phyloP scores from a whole-genome alignment of 2,113 vertebrate species.

The Pollimyrus isidori region DNA sequence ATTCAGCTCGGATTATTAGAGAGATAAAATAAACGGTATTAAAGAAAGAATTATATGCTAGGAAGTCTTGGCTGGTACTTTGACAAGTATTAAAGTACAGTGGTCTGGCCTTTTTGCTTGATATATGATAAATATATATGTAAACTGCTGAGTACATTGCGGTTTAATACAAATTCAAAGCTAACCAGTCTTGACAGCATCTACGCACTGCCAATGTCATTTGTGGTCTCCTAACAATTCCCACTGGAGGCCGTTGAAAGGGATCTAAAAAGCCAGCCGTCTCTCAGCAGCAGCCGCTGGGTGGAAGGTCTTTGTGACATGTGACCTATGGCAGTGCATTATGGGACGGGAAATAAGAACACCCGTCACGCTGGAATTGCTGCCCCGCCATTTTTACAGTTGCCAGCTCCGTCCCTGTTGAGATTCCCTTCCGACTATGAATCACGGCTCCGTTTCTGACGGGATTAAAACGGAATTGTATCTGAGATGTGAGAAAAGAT shows the following conservation, averaged over 20 bases:
- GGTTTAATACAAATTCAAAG: background rate
- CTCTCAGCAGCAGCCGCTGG: background rate
- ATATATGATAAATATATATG: background rate
- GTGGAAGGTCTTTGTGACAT: background rate
- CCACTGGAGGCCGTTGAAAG: background rate
- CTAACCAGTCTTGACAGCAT: slow-evolving; percentile 8
- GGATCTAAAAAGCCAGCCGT: background rate
- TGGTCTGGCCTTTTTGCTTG: background rate
- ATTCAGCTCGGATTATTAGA: background rate
- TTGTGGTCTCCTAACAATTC: slow-evolving; percentile 8
- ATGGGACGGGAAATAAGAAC: background rate
- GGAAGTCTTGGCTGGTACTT: background rate
- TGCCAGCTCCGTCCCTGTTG: background rate
- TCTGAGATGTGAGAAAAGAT: slow-evolving; percentile 28
- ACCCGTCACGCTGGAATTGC: background rate
- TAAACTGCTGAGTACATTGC: background rate
- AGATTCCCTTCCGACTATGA: background rate
- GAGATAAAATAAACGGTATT: slow-evolving; percentile 2
- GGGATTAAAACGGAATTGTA: slow-evolving; percentile 1
- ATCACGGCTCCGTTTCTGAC: background rate
- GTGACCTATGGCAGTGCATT: background rate
- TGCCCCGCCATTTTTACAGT: background rate
- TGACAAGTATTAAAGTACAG: background rate
- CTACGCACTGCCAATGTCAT: background rate
- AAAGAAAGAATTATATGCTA: background rate